Evolutionary conservation across 2,113 vertebrate species (phyloP), one percentile per base, ranked within the genome.

Genomic region (Pyrgilauda ruficollis): DNA sequence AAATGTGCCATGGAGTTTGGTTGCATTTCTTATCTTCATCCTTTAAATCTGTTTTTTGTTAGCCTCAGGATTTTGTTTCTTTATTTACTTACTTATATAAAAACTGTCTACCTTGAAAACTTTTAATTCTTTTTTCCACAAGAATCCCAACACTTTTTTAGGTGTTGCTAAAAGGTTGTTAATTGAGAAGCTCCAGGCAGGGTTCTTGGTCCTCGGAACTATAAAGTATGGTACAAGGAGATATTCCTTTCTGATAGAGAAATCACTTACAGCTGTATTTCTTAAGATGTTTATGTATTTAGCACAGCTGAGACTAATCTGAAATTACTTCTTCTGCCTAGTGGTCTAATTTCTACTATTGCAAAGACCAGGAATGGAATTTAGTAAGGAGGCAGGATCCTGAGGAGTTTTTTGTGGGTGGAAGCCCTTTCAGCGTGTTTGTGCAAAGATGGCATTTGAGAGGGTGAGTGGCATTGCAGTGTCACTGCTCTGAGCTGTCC

Each of bases 1-100:
- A 94, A 89, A 92, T 15, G 24, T 93, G 68, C 73, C 41, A 13
- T 87, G 80, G 93, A 90, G 52, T 97, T 84, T 9, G 41, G n/a
- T 4, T 77, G 75, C 55, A 79, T 83, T 87, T 89, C 87, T 52
- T 10, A 35, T 67, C 33, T 74, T 35, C 17, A 44, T 81, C 22
- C n/a, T 86, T 85, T 66, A 56, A 84, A 67, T 72, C 70, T 68
- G 16, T 1, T 69, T 94, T 79, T 87, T 12, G 17, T 85, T 79
- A 76, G 68, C 85, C 13, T 68, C 17, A 15, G 49, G 3, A 10
- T 93, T 94, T 72, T 41, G 10, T 77, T 69, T 85, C 27, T 72
- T 77, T 84, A 21, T 85, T 84, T 84, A 55, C 4, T 80, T 62
- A 39, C 10, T 83, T 64, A 22, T 50, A 49, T 5, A 62, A 49